Evolutionary conservation across 2,113 vertebrate species (phyloP), one percentile per base, ranked within the genome.

Genomic region (Cichladusa arquata): DNA sequence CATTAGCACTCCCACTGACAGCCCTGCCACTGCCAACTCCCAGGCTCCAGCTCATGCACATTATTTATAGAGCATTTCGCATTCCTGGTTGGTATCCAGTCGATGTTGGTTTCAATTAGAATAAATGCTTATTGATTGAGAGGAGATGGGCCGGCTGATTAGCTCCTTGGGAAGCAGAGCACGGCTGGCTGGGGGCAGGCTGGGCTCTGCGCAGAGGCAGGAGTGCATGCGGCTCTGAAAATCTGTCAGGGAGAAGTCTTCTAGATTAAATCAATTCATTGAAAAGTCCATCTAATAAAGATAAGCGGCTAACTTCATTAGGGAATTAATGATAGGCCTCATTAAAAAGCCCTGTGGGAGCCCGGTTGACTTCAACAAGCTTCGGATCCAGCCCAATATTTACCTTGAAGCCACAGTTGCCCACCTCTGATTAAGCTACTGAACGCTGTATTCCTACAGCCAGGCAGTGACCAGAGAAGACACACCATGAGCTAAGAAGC

Each of bases 51-150:
- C 80, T 90, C 93, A 81, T 54, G 65, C 90, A 72, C 65, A n/a
- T 94, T 94, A 95, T 92, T 96, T 92, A 88, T 86, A 69, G 73
- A 54, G 51, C 58, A 57, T 88, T 94, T 86, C 73, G 16, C 86
- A 92, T 97, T 97, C 91, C 87, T 92, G 86, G 81, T 78, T 3
- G 25, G 88, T 53, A 81, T 89, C 87, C 92, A 95, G 88, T 82
- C 14, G 31, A 90, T 87, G 95, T 54, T 84, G 91, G 83, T 73
- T 97, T 97, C 96, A 97, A 93, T 97, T 97, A 96, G 90, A 88
- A 94, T 92, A 96, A 97, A 92, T 67, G 91, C 50, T 86, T 95
- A 95, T 94, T 95, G 93, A 96, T 60, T 92, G 91, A 88, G 80
- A 47, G 82, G 93, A 81, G 88, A 92, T 78, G 82, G 87, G 71